Percentiles rank a stretch among this genome's conserved stretches.
phyloP scores from a whole-genome alignment of 2,888 invertebrate genomes.

The Aphidoletes aphidimyza region DNA sequence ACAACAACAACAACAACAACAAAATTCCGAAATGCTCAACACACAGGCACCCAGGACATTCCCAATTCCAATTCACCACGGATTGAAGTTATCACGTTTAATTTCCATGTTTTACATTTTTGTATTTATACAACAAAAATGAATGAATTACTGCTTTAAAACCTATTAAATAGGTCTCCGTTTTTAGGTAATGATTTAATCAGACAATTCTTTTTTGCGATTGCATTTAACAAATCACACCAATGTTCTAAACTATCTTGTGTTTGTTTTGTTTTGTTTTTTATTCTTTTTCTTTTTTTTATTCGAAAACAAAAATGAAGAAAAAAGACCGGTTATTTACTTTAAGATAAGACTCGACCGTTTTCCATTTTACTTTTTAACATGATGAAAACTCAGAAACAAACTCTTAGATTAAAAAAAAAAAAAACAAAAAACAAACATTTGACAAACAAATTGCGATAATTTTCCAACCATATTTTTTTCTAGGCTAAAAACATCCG shows the following conservation, averaged over 20 bases:
- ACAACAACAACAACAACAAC: too few species aligned
- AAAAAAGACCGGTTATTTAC: too few species aligned
- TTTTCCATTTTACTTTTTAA: not conserved
- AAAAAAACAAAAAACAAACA: constrained; percentile 4
- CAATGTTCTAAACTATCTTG: not conserved
- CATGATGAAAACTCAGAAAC: not conserved
- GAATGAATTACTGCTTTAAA: constrained; percentile 8
- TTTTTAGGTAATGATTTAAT: constrained; percentile 1
- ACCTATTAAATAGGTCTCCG: constrained; percentile 29
- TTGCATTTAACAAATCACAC: not conserved
- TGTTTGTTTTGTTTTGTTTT: not conserved
- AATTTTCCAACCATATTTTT: not conserved
- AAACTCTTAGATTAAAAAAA: not conserved
- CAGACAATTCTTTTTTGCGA: not conserved
- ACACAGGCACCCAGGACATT: not conserved
- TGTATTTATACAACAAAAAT: constrained; percentile 22
- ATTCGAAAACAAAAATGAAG: too few species aligned
- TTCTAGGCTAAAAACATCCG: not conserved
- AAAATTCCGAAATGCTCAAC: not conserved
- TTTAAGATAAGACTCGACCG: not conserved
- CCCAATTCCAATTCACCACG: not conserved
- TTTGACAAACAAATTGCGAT: not conserved
- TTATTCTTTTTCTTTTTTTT: not conserved
- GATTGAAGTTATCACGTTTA: not conserved
- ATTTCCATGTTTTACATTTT: constrained; percentile 40